Conservation (phyloP, 2,888 invertebrate genomes). For the Agrenia bidenticulata region DNA sequence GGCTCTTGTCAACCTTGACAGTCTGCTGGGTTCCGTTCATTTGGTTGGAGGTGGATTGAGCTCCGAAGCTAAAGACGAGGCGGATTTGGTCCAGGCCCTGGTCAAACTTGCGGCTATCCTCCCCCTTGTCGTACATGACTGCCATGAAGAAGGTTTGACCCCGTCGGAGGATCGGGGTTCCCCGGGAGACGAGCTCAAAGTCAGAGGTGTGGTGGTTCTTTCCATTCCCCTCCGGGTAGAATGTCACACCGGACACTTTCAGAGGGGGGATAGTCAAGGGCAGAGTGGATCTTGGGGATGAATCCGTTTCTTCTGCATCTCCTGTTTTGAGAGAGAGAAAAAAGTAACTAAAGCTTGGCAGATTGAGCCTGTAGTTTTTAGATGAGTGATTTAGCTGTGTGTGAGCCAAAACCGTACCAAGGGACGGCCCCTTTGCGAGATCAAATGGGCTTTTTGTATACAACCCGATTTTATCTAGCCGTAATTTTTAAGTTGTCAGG, state of each 20-base stretch:
- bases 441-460: no score
- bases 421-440: no score
- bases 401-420: no score
- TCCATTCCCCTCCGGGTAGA: slow-evolving; percentile 71
- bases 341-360: no score
- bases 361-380: no score
- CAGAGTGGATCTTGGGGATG: background rate
- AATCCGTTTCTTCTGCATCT: background rate
- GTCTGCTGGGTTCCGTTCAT: slow-evolving; percentile 63
- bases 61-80: slow-evolving; percentile 68
- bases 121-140: slow-evolving; percentile 62
- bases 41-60: slow-evolving; percentile 58
- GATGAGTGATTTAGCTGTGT: no score
- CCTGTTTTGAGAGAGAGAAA: no score
- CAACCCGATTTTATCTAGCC: no score
- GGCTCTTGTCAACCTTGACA: slow-evolving; percentile 55
- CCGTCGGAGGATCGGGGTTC: slow-evolving; percentile 68
- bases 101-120: slow-evolving; percentile 60
- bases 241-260: slow-evolving; percentile 57
- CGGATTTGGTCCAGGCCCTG: slow-evolving; percentile 66
- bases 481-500: no score
- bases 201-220: slow-evolving; percentile 68
- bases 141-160: slow-evolving; percentile 72
- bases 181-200: slow-evolving; percentile 68
- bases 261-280: slow-evolving; percentile 26